phyloP scores from a whole-genome alignment of 1,140 invertebrate genomes.

The Helicoverpa zea region DNA sequence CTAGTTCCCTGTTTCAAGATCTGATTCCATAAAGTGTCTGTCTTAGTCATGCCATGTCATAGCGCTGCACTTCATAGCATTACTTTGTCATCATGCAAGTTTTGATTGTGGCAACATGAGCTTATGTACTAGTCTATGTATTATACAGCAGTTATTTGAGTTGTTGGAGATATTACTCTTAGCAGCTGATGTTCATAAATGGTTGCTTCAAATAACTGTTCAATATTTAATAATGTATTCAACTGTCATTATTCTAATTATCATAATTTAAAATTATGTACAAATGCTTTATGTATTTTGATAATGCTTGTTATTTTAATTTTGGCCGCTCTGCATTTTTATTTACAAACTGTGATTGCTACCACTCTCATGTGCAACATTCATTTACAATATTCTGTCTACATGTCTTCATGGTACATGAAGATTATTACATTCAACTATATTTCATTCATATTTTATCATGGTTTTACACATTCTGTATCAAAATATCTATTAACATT shows the following conservation, averaged over 20 bases:
- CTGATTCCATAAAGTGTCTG: constrained; percentile 22
- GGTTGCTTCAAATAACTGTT: constrained; percentile 54
- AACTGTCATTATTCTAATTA: constrained; percentile 45
- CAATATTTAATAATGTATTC: constrained; percentile 42
- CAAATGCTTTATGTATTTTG: constrained; percentile 39
- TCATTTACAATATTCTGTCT: constrained; percentile 59
- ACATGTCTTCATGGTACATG: constrained; percentile 36
- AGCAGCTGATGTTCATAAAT: constrained; percentile 5
- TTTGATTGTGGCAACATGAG: constrained; percentile 58
- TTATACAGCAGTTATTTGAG: constrained; percentile 54
- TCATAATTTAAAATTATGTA: constrained; percentile 34
- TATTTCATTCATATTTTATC: background rate
- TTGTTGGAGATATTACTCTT: background rate
- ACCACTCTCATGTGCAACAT: constrained; percentile 58
- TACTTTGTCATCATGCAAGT: constrained; percentile 55
- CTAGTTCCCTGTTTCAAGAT: constrained; percentile 28
- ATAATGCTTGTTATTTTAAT: constrained; percentile 67
- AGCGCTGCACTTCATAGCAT: constrained; percentile 62
- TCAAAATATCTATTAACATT: constrained; percentile 2
- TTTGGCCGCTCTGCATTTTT: constrained; percentile 83
- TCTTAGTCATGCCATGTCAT: constrained; percentile 61
- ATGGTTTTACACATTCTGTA: constrained; percentile 24
- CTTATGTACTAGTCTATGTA: constrained; percentile 51
- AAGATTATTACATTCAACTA: background rate
- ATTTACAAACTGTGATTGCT: constrained; percentile 71